Base-by-base conservation (phyloP, 2,888 invertebrate genomes). In the Diachrysia chrysitis region DNA sequence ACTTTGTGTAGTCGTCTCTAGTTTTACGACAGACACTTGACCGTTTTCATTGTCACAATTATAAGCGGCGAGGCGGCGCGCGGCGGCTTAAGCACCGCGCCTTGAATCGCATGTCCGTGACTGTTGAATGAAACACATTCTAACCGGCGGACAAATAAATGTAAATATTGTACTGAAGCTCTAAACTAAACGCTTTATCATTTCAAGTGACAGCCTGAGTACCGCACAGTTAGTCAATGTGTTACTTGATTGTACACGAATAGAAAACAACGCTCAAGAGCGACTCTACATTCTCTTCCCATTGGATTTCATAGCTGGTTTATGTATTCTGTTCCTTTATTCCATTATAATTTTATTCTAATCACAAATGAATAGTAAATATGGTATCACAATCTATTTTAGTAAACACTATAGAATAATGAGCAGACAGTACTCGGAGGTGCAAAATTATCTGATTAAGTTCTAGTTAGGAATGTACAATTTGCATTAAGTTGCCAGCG, bases 11-110 rank as follows among this genome's bases (percentile, higher is more conserved):
- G 83, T 85, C 86, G 87, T 90, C 86, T 90, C 86, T 90, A 90
- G 89, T 92, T 92, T 92, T 93, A 92, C 92, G 93, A 91, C 88
- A 92, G 91, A 92, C 91, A 89, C 90, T 92, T 92, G 89, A 88
- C 90, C 90, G 88, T 89, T 89, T 91, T 89, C 89, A 91, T 92
- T 92, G 93, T 93, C 89, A 90, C 89, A 90, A 90, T 92, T 85
- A 87, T 88, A 87, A 89, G 84, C 84, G 82, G 56, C 84, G 81
- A 78, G 78, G 79, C 74, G 77, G 81, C 42, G 76, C 78, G 83
- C 82, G 85, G 86, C 87, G 83, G 87, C 83, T 84, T 79, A 71
- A 69, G 78, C 82, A 70, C 63, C 73, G 79, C 82, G 82, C 79
- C 82, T 82, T 84, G 76, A 84, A 85, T 87, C 83, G 78, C 82